A percentile compares a stretch with the other conserved stretches of the same genome.
Evolutionary conservation across 2,888 invertebrate species (phyloP).

Genomic region (Drosophila lutescens): DNA sequence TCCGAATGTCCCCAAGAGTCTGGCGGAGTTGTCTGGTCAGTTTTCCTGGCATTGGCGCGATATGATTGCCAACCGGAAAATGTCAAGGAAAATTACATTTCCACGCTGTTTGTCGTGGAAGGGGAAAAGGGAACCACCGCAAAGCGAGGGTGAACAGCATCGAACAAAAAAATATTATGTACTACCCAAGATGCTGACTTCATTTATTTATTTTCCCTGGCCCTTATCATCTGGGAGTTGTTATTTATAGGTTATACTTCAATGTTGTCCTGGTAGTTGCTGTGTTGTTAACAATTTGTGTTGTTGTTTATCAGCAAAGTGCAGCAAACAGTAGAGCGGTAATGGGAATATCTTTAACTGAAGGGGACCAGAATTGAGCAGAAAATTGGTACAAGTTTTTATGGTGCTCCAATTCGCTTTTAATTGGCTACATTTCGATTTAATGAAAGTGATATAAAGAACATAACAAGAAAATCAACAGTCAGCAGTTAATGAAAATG

Average conservation of each 20-base stretch:
- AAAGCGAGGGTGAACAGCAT: conserved; percentile 48
- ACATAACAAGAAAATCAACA: neutral
- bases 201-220: conserved; percentile 58
- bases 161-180: conserved; percentile 70
- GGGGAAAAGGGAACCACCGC: conserved; percentile 37
- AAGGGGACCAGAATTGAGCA: conserved; percentile 1
- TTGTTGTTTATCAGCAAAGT: conserved; percentile 53
- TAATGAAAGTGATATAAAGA: neutral
- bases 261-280: conserved; percentile 29
- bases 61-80: conserved; percentile 80
- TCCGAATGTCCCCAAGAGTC: conserved; percentile 30
- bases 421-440: neutral
- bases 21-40: conserved; percentile 36
- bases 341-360: conserved; percentile 8
- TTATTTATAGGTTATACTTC: conserved; percentile 67
- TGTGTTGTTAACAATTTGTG: conserved; percentile 68
- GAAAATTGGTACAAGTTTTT: neutral
- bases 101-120: conserved; percentile 43
- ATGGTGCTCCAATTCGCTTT: neutral
- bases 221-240: conserved; percentile 67
- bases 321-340: conserved; percentile 26
- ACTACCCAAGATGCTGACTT: conserved; percentile 73
- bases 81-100: conserved; percentile 78
- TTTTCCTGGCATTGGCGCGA: conserved; percentile 74
- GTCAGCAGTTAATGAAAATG: no score